Evolutionary conservation across 2,888 invertebrate genomes (phyloP), one percentile per base, ranked within the genome.

Genomic region (Pecten maximus): DNA sequence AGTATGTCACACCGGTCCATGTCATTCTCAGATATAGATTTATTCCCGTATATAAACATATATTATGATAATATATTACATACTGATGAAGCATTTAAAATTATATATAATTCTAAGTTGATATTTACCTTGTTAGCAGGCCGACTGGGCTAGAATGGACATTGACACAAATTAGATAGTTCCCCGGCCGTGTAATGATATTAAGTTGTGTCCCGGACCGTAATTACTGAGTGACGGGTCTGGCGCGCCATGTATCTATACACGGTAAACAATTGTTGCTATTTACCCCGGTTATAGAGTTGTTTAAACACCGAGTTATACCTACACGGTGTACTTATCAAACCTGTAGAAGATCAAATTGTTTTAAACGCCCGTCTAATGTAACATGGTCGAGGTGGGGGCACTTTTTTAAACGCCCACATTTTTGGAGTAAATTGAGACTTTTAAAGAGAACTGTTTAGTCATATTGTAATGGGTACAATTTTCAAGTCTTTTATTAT

Each of bases 231-330:
- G 44, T 44, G 44, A 10, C 60, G n/a, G 74, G 0, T 54, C 23
- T 54, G 54, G 23, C 54, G 54, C 74, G 10, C 28, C 35, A 35
- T 74, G 74, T 74, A 74, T 74, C 74, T 74, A 74, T 74, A 35
- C 74, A 74, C 74, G 35, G 74, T 74, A 28, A 74, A 74, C 74
- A 74, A 74, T 74, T 35, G 74, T 74, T 74, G 74, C 74, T 74
- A 74, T 74, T 74, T 74, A 74, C 74, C 74, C 28, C 23, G 12
- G 35, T 35, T 23, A 35, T 16, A 6, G 74, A 35, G 12, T 23
- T 74, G 74, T 74, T 74, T 74, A 23, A 74, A 74, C 74, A 74
- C 74, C 1, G 2, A 54, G 54, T 54, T 54, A 54, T 54, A 23
- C 54, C 19, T 54, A 19, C 23, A n/a, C 23, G 23, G 54, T 74